phyloP scores from a whole-genome alignment of 2,797 vertebrate species.

The Alauda arvensis region DNA sequence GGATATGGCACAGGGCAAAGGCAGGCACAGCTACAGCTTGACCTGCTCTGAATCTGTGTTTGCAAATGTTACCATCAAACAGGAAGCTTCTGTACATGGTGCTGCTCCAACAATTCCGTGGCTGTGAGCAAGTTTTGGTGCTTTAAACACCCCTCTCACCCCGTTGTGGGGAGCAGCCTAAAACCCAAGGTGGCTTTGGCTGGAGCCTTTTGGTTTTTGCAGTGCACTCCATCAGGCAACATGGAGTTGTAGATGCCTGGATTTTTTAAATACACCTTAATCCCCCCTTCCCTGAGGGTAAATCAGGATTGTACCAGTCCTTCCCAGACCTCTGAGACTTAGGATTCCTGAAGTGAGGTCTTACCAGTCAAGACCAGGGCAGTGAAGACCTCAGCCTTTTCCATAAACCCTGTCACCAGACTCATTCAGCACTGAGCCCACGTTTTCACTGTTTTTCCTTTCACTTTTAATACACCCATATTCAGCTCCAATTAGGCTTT shows the following conservation, averaged over 20 bases:
- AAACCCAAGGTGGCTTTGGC: background rate
- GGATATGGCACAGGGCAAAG: background rate
- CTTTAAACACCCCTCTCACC: background rate
- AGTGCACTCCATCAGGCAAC: background rate
- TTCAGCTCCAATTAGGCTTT: background rate
- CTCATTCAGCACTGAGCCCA: accelerated
- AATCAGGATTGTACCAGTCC: background rate
- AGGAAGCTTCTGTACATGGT: background rate
- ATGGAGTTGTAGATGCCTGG: background rate
- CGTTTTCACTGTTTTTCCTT: background rate
- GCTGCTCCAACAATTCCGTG: background rate
- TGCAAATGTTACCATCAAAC: background rate
- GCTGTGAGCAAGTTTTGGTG: background rate
- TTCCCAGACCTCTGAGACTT: background rate
- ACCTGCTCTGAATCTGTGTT: background rate
- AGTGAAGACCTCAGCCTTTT: background rate
- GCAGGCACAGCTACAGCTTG: background rate
- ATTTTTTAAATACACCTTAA: background rate
- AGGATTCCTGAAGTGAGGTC: background rate
- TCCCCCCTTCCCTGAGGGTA: accelerated
- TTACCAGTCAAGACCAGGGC: background rate
- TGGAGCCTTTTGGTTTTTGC: background rate
- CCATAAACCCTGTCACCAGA: background rate
- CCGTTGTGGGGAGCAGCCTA: accelerated
- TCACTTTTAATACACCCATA: background rate